phyloP scores from a whole-genome alignment of 2,888 invertebrate species.

The Prosapia bicincta region DNA sequence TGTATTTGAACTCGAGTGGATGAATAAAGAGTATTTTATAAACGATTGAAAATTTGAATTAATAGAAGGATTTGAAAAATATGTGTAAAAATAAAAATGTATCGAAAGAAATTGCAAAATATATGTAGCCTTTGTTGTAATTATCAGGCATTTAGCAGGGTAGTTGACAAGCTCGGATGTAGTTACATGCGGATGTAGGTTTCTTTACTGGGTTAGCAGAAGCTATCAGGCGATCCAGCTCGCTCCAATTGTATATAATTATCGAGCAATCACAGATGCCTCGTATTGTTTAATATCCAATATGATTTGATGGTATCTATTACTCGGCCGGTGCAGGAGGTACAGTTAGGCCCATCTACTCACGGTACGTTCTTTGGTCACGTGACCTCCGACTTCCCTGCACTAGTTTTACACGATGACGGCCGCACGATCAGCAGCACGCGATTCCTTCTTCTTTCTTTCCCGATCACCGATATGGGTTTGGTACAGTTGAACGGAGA shows the following conservation, averaged over 20 bases:
- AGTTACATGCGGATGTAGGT: background rate
- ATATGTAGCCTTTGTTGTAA: too few relatives aligned
- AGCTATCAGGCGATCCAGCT: background rate
- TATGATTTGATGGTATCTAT: background rate
- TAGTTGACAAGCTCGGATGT: too few relatives aligned
- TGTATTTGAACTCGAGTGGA: too few relatives aligned
- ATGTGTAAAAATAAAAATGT: too few relatives aligned
- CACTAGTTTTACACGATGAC: background rate
- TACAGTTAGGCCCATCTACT: background rate
- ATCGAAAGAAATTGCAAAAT: too few relatives aligned
- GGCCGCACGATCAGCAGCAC: background rate
- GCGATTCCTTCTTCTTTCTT: too few relatives aligned
- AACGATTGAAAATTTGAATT: too few relatives aligned
- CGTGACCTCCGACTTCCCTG: background rate
- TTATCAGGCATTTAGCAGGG: too few relatives aligned
- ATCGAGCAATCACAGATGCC: background rate
- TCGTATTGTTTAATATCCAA: background rate
- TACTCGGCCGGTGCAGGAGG: background rate
- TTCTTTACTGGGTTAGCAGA: background rate
- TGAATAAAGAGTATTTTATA: too few relatives aligned
- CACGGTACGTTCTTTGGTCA: background rate
- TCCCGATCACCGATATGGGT: too few relatives aligned
- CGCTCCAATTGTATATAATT: background rate
- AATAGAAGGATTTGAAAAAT: too few relatives aligned
- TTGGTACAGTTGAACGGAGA: too few relatives aligned